Evolutionary conservation across 2,797 vertebrate genomes (phyloP), one percentile per base, ranked within the genome.

Genomic region (Macrochelys suwanniensis): DNA sequence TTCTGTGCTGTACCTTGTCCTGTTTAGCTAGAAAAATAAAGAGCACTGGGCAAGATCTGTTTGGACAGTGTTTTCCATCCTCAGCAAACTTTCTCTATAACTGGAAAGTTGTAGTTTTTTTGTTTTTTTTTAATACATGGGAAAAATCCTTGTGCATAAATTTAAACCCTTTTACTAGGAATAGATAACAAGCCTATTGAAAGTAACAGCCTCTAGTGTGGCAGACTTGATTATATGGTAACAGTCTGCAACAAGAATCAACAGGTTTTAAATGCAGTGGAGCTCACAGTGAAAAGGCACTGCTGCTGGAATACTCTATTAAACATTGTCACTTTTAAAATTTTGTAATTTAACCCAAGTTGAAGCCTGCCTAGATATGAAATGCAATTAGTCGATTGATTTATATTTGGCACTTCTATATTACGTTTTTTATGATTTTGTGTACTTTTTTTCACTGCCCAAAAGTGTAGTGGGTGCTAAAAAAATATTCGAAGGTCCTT

Each of bases 1-100:
- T 90, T 90, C 5, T 85, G 11, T 93, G 21, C 88, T 91, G 25
- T 80, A 89, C 95, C 85, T 96, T 96, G 71, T n/a, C 57, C 45
- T 74, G 8, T 85, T 89, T 89, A 93, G 95, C 49, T 47, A 80
- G 53, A 25, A 94, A 71, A 85, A 81, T 50, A 80, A 51, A 93
- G 80, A 88, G 21, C 26, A 74, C 5, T 6, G 45, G 51, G 47
- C 68, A 80, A 54, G 25, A 95, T 77, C 11, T 53, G 88, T 54
- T 80, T 95, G 74, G 37, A 88, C 21, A 68, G 19, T 56, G 4
- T 4, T 93, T 89, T 96, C 87, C 61, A 12, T 77, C 61, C 50
- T 92, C 82, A 45, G 2, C 74, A 54, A 82, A 33, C 6, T 78
- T 93, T 85, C 10, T 88, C 31, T 82, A 2, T 85, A 47, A 33